Evolutionary conservation across 1,140 invertebrate species (phyloP).

Genomic region (Anastrepha ludens): DNA sequence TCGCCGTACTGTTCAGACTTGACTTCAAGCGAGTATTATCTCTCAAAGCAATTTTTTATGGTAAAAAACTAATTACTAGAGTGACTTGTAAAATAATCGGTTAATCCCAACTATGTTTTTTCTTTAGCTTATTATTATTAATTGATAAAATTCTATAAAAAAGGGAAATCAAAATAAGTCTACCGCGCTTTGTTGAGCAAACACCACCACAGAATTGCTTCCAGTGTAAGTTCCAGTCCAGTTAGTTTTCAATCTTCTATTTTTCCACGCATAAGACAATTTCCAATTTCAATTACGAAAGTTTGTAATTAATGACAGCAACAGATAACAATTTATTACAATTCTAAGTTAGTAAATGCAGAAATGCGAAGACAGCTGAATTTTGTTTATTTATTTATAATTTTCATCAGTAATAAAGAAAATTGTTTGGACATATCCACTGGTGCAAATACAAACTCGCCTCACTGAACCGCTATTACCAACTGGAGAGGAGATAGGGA

Average conservation of each 20-base stretch:
- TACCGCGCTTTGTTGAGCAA: no score
- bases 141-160: no score
- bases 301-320: conserved; percentile 25
- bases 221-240: background rate
- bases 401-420: background rate
- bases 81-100: no score
- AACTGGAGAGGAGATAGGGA: background rate
- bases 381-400: conserved; percentile 4
- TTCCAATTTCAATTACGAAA: background rate
- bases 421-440: background rate
- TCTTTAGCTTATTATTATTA: no score
- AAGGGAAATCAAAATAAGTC: no score
- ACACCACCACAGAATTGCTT: background rate
- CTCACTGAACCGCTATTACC: background rate
- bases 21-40: no score
- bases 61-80: no score
- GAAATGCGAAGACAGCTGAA: background rate
- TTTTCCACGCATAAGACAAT: background rate
- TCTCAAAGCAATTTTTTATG: no score
- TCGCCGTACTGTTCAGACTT: no score
- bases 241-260: background rate
- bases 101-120: no score
- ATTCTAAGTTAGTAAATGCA: background rate
- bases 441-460: background rate
- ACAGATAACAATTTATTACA: background rate